phyloP scores from a whole-genome alignment of 2,113 vertebrate genomes.

The Mormyrus iriodes region DNA sequence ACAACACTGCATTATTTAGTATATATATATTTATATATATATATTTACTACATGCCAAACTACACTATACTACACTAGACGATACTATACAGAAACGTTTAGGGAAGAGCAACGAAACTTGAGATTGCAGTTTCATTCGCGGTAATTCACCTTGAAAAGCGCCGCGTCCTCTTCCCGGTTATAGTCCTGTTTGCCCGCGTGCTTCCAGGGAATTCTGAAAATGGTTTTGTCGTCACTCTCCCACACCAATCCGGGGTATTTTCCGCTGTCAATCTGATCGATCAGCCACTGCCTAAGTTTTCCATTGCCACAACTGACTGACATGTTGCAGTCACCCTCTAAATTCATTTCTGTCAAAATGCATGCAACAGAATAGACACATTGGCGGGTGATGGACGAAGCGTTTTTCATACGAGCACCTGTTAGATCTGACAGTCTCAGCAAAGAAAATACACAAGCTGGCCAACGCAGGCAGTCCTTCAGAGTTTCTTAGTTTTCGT shows the following conservation, averaged over 20 bases:
- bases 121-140: neutral
- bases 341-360: slow-evolving; percentile 55
- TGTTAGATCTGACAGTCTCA: neutral
- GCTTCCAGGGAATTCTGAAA: slow-evolving; percentile 97
- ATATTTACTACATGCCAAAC: neutral
- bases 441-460: neutral
- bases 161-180: slow-evolving; percentile 95
- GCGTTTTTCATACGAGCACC: neutral
- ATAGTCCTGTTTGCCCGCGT: slow-evolving; percentile 96
- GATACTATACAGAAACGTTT: neutral
- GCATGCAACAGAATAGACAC: slow-evolving; percentile 27
- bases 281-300: slow-evolving; percentile 98
- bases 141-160: slow-evolving; percentile 80
- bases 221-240: slow-evolving; percentile 89
- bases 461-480: neutral
- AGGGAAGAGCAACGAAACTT: neutral
- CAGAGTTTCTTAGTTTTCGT: neutral
- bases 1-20: neutral
- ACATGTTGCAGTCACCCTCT: slow-evolving; percentile 65
- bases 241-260: slow-evolving; percentile 89
- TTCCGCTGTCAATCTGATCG: slow-evolving; percentile 90
- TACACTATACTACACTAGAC: neutral
- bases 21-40: neutral
- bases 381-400: slow-evolving; percentile 12
- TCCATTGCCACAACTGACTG: slow-evolving; percentile 87